These are phyloP conservation scores for Bagarius yarrelli DNA, from an alignment of 2,113 vertebrate genomes.

Conservation along the genomic window DNA sequence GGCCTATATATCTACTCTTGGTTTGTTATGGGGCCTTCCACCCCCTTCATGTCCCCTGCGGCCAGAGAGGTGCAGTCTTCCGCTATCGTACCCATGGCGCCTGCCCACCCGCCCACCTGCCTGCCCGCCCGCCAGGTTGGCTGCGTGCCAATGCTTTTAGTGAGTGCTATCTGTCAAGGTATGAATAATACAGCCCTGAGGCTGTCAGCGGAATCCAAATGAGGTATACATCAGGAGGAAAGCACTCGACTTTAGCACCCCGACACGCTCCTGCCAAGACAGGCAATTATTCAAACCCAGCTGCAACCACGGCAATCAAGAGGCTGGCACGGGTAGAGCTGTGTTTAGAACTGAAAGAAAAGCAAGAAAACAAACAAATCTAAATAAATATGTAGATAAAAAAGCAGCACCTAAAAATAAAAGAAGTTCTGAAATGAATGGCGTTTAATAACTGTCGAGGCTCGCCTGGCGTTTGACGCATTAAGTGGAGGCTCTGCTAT, in stretches of 20 bases:
- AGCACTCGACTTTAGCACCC: conserved; percentile 89
- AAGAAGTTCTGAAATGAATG: conserved; percentile 32
- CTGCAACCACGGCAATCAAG: conserved; percentile 86
- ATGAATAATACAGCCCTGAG: conserved; percentile 98
- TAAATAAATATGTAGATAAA: conserved; percentile 47
- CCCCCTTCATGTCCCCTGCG: conserved; percentile 58
- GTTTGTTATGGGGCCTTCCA: conserved; percentile 37
- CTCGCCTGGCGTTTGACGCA: conserved; percentile 45
- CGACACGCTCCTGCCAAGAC: conserved; percentile 88
- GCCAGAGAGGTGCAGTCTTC: conserved; percentile 59
- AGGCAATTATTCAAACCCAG: conserved; percentile 94
- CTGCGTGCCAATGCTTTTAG: conserved; percentile 95
- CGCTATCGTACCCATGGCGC: conserved; percentile 30
- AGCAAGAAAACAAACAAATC: conserved; percentile 53
- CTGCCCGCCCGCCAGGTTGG: conserved; percentile 79
- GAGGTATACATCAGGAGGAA: conserved; percentile 95
- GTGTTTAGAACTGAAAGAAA: conserved; percentile 26
- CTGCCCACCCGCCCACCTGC: conserved; percentile 30
- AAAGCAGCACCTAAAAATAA: conserved; percentile 35
- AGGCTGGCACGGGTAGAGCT: conserved; percentile 49
- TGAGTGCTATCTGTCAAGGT: conserved; percentile 96
- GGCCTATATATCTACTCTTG: conserved; percentile 17
- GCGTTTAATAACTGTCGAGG: conserved; percentile 48
- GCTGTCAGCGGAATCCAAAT: conserved; percentile 96
- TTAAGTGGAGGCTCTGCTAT: conserved; percentile 47